These are phyloP conservation scores for Girardinus metallicus DNA, from an alignment of 2,797 vertebrate species.

Conservation along the genomic window DNA sequence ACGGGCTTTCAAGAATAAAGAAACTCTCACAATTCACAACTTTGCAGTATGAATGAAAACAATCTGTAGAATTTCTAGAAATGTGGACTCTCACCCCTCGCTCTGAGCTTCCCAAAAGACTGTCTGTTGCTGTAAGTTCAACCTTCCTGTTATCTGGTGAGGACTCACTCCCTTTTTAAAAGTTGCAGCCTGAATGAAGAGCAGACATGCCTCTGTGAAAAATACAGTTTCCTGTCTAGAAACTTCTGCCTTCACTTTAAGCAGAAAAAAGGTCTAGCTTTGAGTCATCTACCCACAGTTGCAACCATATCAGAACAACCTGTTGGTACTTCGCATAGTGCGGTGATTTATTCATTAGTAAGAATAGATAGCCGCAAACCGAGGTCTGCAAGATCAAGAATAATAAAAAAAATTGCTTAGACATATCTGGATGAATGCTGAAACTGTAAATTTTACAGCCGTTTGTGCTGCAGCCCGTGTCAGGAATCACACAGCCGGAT, in stretches of 20 bases:
- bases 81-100: not conserved
- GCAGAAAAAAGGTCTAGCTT: not conserved
- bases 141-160: conserved; percentile 4
- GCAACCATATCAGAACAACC: not conserved
- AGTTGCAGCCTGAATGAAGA: not conserved
- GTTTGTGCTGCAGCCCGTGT: not conserved
- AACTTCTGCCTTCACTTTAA: not conserved
- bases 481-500: not conserved
- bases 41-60: not conserved
- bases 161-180: not conserved
- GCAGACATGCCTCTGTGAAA: not conserved
- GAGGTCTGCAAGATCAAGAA: not conserved
- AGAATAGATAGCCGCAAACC: not conserved
- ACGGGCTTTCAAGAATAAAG: not conserved
- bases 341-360: not conserved
- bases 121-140: conserved; percentile 1
- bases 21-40: not conserved
- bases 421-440: not conserved
- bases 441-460: not conserved
- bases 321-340: not conserved
- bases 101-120: not conserved
- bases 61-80: not conserved
- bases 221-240: not conserved
- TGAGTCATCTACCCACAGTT: not conserved
- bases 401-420: too few species aligned